Percentiles rank a stretch among this genome's conserved stretches.
Conservation (phyloP, 2,113 vertebrate genomes). For the Eira barbara region DNA sequence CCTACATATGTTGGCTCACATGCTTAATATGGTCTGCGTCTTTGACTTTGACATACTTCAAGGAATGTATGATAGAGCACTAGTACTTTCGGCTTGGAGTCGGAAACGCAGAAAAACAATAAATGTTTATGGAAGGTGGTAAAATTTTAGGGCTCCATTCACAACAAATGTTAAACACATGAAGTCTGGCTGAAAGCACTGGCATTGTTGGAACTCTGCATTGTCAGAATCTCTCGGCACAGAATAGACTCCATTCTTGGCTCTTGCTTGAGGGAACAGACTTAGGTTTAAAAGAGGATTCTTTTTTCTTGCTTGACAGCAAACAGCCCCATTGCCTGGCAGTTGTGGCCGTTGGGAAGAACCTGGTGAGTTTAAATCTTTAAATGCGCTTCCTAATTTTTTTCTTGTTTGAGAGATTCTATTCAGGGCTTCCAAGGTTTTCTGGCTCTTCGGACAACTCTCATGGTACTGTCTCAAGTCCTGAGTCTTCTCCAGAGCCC, state of each 20-base stretch:
- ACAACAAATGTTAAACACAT: slow-evolving; percentile 20
- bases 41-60: neutral
- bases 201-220: neutral
- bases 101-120: slow-evolving; percentile 9
- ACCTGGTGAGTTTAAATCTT: rapidly evolving
- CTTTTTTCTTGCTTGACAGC: neutral
- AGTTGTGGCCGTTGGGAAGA: neutral
- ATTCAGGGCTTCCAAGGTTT: neutral
- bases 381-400: neutral
- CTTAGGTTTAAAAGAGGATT: neutral
- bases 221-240: too few relatives aligned
- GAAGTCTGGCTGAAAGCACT: neutral
- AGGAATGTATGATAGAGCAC: neutral
- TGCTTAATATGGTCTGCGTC: neutral
- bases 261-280: neutral
- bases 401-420: slow-evolving; percentile 4
- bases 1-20: rapidly evolving
- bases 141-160: slow-evolving; percentile 64
- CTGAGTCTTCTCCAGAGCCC: neutral
- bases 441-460: neutral
- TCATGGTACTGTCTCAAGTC: neutral
- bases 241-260: rapidly evolving
- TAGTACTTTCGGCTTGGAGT: neutral
- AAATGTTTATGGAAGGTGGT: slow-evolving; percentile 47
- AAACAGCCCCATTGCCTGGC: neutral